Base-by-base conservation (phyloP, 2,888 invertebrate genomes). In the Pocota personata region DNA sequence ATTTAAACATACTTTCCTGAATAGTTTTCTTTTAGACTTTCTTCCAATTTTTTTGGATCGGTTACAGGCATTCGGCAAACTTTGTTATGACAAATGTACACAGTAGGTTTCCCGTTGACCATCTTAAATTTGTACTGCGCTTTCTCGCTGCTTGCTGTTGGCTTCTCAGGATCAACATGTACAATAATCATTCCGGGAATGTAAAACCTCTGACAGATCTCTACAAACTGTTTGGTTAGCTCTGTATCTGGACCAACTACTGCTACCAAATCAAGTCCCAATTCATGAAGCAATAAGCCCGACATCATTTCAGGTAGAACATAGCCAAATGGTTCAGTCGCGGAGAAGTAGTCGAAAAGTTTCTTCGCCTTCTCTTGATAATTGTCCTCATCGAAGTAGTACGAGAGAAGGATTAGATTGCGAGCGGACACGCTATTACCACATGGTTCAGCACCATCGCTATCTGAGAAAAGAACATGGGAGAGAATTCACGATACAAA, bases 371-470 rank as follows among this genome's bases (percentile, higher is more conserved):
- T 90, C 35, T 90, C 30, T 16, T 89, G 87, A 55, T 90, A 92
- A n/a, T 78, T 87, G 0, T 89, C 83, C 8, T 92, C 91, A 37
- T 92, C 92, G 40, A 95, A 94, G 90, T 97, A 95, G 0, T 95
- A 94, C 0, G 96, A 94, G 24, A 98, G 93, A 5, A 97, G 94
- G 32, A 96, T 93, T 14, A 98, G 93, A 93, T 98, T 98, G 89
- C 95, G 94, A 19, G 96, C 96, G 0, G 98, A 94, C 0, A 98
- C 96, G 52, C 98, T 98, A 91, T 98, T 98, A 35, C 98, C 97
- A 43, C 96, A 96, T 0, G 98, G 98, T 90, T 99, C 98, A 0
- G 98, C 98, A 12, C 98, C 98, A 91, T 99, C 98, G 92, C 97
- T 97, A 91, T 97, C 98, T 98, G 91, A 24, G 60, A 57, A 3